Percentiles rank a stretch among this genome's conserved stretches.
These are phyloP conservation scores for Tinea pellionella DNA, from an alignment of 2,888 invertebrate species.

Conservation along the genomic window DNA sequence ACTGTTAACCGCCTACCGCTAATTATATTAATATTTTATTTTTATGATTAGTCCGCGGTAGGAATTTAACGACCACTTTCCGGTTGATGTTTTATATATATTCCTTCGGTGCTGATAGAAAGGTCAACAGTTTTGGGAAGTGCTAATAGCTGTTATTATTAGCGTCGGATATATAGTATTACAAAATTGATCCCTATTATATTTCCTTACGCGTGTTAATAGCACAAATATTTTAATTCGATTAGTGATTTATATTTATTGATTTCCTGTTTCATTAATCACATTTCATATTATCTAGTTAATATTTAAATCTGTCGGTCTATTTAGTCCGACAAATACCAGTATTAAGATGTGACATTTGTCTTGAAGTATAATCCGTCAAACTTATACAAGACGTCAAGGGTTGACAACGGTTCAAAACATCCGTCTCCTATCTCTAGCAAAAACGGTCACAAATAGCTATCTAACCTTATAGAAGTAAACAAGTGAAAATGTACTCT, in stretches of 20 bases:
- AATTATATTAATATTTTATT: conserved; percentile 64
- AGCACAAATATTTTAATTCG: neutral
- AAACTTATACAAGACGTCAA: conserved; percentile 59
- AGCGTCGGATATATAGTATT: conserved; percentile 34
- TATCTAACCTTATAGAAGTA: neutral
- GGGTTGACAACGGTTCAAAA: conserved; percentile 62
- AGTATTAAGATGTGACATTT: conserved; percentile 15
- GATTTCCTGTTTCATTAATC: neutral
- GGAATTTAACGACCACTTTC: conserved; percentile 53
- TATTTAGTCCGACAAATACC: neutral
- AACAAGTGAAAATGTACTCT: neutral
- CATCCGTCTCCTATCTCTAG: conserved; percentile 43
- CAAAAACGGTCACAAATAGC: conserved; percentile 33
- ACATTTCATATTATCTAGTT: too few relatives aligned
- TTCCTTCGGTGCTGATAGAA: conserved; percentile 49
- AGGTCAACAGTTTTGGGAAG: conserved; percentile 38
- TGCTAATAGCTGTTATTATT: conserved; percentile 21
- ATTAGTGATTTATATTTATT: neutral
- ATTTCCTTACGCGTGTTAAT: conserved; percentile 22
- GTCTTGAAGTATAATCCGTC: conserved; percentile 51
- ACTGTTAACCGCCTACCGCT: conserved; percentile 49
- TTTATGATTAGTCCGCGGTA: conserved; percentile 45
- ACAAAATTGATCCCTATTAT: conserved; percentile 32
- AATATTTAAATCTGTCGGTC: neutral
- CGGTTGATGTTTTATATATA: conserved; percentile 41